phyloP scores from a whole-genome alignment of 2,113 vertebrate species.

The Coptodon rendalli region DNA sequence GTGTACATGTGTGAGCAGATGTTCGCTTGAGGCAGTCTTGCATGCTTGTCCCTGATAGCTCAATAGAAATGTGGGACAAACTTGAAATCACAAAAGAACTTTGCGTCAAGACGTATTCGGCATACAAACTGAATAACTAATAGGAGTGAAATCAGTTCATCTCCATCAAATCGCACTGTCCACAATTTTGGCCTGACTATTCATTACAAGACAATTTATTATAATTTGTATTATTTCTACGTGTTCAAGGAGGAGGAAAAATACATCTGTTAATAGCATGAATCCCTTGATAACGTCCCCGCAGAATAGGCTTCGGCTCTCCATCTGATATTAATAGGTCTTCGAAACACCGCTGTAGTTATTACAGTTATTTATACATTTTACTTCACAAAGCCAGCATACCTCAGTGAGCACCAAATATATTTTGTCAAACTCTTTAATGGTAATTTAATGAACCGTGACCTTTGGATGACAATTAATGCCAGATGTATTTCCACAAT shows the following conservation, averaged over 20 bases:
- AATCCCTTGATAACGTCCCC: slow-evolving; percentile 57
- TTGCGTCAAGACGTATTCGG: slow-evolving; percentile 38
- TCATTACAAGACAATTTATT: slow-evolving; percentile 67
- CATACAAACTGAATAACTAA: slow-evolving; percentile 46
- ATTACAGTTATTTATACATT: slow-evolving; percentile 70
- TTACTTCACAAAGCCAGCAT: slow-evolving; percentile 62
- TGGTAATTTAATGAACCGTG: slow-evolving; percentile 73
- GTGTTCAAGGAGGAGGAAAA: slow-evolving; percentile 66
- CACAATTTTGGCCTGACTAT: slow-evolving; percentile 42
- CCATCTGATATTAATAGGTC: slow-evolving; percentile 62
- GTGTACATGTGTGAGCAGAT: slow-evolving; percentile 72
- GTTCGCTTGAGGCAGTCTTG: slow-evolving; percentile 64
- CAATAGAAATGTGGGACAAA: slow-evolving; percentile 62
- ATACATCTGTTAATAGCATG: slow-evolving; percentile 64
- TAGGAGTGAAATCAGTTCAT: slow-evolving; percentile 23
- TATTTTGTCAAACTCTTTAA: slow-evolving; percentile 69
- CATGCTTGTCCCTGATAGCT: slow-evolving; percentile 64
- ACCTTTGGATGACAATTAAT: slow-evolving; percentile 69
- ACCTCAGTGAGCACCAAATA: slow-evolving; percentile 70
- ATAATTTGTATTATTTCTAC: slow-evolving; percentile 64
- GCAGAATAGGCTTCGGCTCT: slow-evolving; percentile 37
- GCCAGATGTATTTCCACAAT: slow-evolving; percentile 57
- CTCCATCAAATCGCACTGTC: slow-evolving; percentile 33
- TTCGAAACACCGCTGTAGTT: slow-evolving; percentile 56
- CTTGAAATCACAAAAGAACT: slow-evolving; percentile 64